phyloP scores from a whole-genome alignment of 2,113 vertebrate genomes.

The Urocolius indicus region DNA sequence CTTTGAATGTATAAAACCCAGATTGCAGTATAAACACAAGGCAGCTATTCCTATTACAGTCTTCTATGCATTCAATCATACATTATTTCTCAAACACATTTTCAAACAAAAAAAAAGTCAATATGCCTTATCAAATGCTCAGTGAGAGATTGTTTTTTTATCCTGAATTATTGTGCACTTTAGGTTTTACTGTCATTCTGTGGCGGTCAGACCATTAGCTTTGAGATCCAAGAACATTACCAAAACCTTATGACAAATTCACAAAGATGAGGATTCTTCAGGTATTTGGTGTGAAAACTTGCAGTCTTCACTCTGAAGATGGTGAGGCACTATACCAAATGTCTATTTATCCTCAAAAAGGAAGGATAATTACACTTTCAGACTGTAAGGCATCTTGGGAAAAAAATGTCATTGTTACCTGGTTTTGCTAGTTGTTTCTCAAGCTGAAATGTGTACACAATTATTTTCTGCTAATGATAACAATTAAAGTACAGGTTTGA shows the following conservation, averaged over 20 bases:
- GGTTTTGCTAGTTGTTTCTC: neutral
- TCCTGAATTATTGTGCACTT: neutral
- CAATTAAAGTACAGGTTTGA: neutral
- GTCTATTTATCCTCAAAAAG: neutral
- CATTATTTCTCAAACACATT: neutral
- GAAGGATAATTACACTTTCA: neutral
- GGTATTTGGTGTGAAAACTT: neutral
- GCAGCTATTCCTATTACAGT: neutral
- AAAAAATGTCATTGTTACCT: neutral
- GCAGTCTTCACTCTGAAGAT: neutral
- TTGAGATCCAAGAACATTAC: neutral
- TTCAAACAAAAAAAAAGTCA: neutral
- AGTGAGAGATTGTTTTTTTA: neutral
- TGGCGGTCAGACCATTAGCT: accelerated
- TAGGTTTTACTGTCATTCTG: neutral
- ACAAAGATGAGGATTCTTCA: neutral
- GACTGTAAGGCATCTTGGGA: accelerated
- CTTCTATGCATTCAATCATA: neutral
- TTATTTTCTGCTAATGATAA: neutral
- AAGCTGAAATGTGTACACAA: neutral
- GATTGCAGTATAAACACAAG: neutral
- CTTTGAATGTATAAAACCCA: neutral
- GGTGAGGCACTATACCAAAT: neutral
- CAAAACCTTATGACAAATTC: neutral
- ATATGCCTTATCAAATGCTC: neutral